Conservation (phyloP, 2,797 vertebrate genomes). For the Crenichthys baileyi region DNA sequence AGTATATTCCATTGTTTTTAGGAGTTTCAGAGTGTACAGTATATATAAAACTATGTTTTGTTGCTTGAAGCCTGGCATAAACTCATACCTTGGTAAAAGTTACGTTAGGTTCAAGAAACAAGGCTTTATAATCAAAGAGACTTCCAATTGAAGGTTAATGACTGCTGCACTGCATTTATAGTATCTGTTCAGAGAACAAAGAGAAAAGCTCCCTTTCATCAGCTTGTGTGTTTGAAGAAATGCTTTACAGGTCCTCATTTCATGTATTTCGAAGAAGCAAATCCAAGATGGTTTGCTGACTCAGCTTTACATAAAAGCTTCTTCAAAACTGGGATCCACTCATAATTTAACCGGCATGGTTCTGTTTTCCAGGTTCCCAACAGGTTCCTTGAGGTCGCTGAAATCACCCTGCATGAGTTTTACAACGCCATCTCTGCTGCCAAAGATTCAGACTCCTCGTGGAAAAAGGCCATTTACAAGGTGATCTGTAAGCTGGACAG, state of each 20-base stretch:
- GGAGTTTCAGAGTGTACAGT: background rate
- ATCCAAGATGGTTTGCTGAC: slow-evolving; percentile 28
- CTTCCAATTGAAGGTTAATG: slow-evolving; percentile 64
- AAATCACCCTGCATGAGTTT: slow-evolving; percentile 93
- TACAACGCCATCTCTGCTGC: slow-evolving; percentile 88
- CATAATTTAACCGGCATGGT: background rate
- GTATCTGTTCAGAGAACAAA: slow-evolving; percentile 72
- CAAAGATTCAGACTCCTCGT: slow-evolving; percentile 94
- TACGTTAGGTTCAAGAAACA: slow-evolving; percentile 59
- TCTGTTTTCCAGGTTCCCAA: slow-evolving; percentile 87
- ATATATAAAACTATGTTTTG: slow-evolving; percentile 3
- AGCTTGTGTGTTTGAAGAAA: slow-evolving; percentile 66
- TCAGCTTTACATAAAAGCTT: background rate
- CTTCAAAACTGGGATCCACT: background rate
- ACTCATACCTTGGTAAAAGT: slow-evolving; percentile 16
- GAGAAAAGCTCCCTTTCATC: slow-evolving; percentile 69
- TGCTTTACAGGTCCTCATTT: slow-evolving; percentile 51
- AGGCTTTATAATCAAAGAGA: slow-evolving; percentile 69
- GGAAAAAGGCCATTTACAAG: slow-evolving; percentile 99
- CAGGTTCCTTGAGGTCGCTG: slow-evolving; percentile 92
- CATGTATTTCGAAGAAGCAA: slow-evolving; percentile 39
- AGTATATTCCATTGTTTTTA: background rate
- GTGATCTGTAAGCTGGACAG: slow-evolving; percentile 98
- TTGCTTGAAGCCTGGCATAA: slow-evolving; percentile 29
- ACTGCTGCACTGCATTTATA: slow-evolving; percentile 64